phyloP scores from a whole-genome alignment of 2,113 vertebrate species.

The Conger conger region DNA sequence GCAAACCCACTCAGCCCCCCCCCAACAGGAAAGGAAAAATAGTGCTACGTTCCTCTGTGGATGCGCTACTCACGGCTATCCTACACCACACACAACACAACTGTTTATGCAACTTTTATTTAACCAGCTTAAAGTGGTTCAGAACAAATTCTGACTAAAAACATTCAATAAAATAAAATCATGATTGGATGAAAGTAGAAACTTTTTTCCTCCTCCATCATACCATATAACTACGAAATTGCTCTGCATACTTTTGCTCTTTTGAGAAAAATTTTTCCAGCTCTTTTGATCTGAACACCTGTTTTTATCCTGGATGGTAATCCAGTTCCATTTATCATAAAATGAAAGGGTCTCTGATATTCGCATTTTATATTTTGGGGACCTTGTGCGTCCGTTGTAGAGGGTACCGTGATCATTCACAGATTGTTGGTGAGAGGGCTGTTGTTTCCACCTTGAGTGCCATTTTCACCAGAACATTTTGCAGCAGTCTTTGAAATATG shows the following conservation, averaged over 20 bases:
- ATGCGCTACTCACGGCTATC: neutral
- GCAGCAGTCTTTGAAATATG: too few species aligned
- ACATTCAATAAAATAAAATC: neutral
- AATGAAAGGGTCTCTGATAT: neutral
- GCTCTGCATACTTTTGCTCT: too few species aligned
- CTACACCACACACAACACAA: too few species aligned
- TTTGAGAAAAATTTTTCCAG: neutral
- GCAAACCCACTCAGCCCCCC: conserved; percentile 35
- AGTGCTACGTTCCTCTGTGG: conserved; percentile 42
- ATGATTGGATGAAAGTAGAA: neutral
- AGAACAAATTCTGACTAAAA: neutral
- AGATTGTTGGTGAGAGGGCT: too few species aligned
- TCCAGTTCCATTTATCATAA: neutral
- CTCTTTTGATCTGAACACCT: neutral
- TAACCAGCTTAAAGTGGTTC: too few species aligned
- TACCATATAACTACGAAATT: neutral
- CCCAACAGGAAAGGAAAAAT: conserved; percentile 39
- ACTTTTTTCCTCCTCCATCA: neutral
- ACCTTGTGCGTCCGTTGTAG: too few species aligned
- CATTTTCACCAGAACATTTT: too few species aligned
- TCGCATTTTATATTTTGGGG: too few species aligned
- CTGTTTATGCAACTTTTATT: too few species aligned
- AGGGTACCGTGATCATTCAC: too few species aligned
- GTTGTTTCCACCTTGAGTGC: too few species aligned
- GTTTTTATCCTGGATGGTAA: neutral